Conservation (phyloP, 2,797 vertebrate species). For the Poecilia gillii region DNA sequence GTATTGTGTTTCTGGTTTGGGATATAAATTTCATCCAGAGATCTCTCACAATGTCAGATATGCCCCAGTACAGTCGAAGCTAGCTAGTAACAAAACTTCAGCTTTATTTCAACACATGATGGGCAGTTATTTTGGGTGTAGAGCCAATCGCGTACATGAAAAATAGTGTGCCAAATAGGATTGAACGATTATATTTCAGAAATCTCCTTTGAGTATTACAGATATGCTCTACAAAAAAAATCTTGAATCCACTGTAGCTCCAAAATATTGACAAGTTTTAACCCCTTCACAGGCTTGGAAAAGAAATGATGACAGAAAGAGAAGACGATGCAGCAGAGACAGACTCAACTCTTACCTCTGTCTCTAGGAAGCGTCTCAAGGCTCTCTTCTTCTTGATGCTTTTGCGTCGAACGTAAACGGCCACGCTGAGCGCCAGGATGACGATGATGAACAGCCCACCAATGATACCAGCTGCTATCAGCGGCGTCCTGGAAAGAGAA, state of each 20-base stretch:
- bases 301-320: neutral
- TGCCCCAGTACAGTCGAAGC: no score
- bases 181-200: neutral
- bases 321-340: neutral
- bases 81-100: no score
- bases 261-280: neutral
- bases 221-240: neutral
- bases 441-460: constrained; percentile 93
- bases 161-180: neutral
- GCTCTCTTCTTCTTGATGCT: constrained; percentile 99
- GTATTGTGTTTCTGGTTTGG: no score
- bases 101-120: no score
- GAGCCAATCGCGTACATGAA: no score
- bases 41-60: no score
- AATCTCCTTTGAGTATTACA: neutral
- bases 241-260: neutral
- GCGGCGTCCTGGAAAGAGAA: constrained; percentile 85
- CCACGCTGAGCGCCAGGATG: constrained; percentile 91
- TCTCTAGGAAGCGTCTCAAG: constrained; percentile 92
- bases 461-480: constrained; percentile 94
- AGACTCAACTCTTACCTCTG: constrained; percentile 85
- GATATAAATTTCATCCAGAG: no score
- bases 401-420: constrained; percentile 91
- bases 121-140: no score
- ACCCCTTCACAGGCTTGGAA: neutral